Conservation (phyloP, 1,140 invertebrate species). For the Coelopa frigida region DNA sequence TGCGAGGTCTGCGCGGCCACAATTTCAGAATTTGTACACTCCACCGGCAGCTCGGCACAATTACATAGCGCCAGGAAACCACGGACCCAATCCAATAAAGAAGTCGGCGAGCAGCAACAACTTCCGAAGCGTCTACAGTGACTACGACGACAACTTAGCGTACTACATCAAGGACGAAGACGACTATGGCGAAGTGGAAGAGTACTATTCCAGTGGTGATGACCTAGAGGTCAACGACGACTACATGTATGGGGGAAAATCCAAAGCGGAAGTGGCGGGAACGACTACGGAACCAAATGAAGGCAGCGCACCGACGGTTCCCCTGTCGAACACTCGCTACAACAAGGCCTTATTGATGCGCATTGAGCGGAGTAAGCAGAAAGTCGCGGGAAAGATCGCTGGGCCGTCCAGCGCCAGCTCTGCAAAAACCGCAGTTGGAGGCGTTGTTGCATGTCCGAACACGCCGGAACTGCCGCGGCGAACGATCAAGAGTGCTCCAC, state of each 20-base stretch:
- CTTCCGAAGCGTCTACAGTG: constrained; percentile 37
- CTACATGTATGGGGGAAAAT: constrained; percentile 2
- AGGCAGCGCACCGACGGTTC: constrained; percentile 14
- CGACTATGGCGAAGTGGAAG: constrained; percentile 33
- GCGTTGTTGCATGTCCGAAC: constrained; percentile 46
- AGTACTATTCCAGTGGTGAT: constrained; percentile 37
- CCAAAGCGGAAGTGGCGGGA: constrained; percentile 1
- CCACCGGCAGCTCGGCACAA: constrained; percentile 35
- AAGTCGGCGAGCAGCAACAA: constrained; percentile 44
- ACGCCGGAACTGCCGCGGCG: constrained; percentile 48
- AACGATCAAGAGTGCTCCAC: constrained; percentile 30
- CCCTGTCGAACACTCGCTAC: constrained; percentile 49
- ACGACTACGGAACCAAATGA: constrained; percentile 6
- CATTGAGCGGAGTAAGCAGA: constrained; percentile 42
- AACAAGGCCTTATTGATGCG: constrained; percentile 49
- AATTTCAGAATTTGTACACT: constrained; percentile 38
- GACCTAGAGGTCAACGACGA: constrained; percentile 13
- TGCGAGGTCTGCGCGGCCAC: constrained; percentile 30
- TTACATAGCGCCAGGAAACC: constrained; percentile 17
- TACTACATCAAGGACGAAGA: constrained; percentile 43
- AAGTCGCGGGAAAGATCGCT: constrained; percentile 32
- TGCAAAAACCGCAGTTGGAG: constrained; percentile 24
- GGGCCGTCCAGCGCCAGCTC: constrained; percentile 16
- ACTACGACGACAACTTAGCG: constrained; percentile 41
- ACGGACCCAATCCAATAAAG: constrained; percentile 21